Evolutionary conservation across 92 coral and sea anemone genomes (phyloP), one percentile per base, ranked within the genome.

Genomic region (Metridium senile): DNA sequence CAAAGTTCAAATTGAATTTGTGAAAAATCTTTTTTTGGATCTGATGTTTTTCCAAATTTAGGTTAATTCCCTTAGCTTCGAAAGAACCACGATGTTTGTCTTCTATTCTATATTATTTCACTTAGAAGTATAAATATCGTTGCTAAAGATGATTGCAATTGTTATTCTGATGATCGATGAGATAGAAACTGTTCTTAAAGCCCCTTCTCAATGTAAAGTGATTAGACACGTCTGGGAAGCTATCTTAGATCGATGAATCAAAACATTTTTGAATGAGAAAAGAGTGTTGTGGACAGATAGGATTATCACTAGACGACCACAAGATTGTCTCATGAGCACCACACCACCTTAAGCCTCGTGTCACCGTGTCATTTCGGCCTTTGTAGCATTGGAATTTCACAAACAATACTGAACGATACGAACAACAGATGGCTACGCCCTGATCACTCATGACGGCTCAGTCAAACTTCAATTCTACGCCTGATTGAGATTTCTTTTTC

Each of bases 371-470:
- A 70, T 58, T 68, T 61, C 84, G 22, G 26, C 22, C 73, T 79
- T 29, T 70, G 68, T 49, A 79, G 84, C 84, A 33, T 57, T 79
- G 84, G 84, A 79, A 79, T 79, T 68, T 79, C 52, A 33, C 71
- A 23, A 66, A 79, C 84, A 79, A 79, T 56, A 34, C 25, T 39
- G 26, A 29, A 27, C 19, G 76, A 77, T 34, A 45, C 76, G 68
- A 58, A 33, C 26, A 79, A 58, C 76, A 69, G 39, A 57, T 69
- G 84, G 84, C 11, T 61, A 75, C 80, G 80, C 80, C 80, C 80
- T 62, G 78, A 62, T 73, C 33, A 45, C 27, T 23, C n/a, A 21
- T n/a, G 64, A 22, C n/a, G 54, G 30, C 29, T 62, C 33, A n/a
- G 78, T 58, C 78, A 71, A 73, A 58, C 78, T 58, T 73, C 78